phyloP scores from a whole-genome alignment of 2,113 vertebrate genomes.

The Galeopterus variegatus region DNA sequence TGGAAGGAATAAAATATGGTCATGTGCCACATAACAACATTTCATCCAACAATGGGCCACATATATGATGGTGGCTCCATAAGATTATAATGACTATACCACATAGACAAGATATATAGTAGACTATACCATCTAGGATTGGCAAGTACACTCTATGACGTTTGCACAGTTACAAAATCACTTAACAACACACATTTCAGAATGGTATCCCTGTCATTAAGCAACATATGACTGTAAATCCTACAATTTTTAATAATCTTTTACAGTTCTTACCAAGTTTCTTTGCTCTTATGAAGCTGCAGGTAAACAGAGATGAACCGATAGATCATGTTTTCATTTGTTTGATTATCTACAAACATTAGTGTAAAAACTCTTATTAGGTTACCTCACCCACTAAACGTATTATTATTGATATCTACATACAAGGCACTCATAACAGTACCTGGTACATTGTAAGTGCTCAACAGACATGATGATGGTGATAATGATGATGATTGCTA shows the following conservation, averaged over 20 bases:
- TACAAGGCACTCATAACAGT: not conserved
- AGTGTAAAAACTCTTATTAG: not conserved
- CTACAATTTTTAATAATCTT: not conserved
- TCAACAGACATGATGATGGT: not conserved
- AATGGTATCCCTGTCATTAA: too few relatives aligned
- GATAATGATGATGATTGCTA: not conserved
- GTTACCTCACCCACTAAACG: not conserved
- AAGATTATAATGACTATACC: too few relatives aligned
- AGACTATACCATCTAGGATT: too few relatives aligned
- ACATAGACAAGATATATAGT: too few relatives aligned
- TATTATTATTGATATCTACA: slow-evolving; percentile 15
- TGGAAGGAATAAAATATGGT: not conserved
- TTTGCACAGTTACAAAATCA: too few relatives aligned
- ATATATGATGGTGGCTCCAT: too few relatives aligned
- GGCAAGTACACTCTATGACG: too few relatives aligned
- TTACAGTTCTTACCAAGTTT: not conserved
- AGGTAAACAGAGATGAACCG: not conserved
- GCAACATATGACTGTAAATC: not conserved
- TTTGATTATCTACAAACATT: not conserved
- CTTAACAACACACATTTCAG: too few relatives aligned
- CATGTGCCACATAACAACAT: too few relatives aligned
- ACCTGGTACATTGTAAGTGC: not conserved
- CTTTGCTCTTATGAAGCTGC: not conserved
- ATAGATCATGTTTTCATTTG: slow-evolving; percentile 3
- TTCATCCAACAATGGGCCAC: too few relatives aligned